Conservation (phyloP, 2,888 invertebrate species). For the Drosophila anomelani region DNA sequence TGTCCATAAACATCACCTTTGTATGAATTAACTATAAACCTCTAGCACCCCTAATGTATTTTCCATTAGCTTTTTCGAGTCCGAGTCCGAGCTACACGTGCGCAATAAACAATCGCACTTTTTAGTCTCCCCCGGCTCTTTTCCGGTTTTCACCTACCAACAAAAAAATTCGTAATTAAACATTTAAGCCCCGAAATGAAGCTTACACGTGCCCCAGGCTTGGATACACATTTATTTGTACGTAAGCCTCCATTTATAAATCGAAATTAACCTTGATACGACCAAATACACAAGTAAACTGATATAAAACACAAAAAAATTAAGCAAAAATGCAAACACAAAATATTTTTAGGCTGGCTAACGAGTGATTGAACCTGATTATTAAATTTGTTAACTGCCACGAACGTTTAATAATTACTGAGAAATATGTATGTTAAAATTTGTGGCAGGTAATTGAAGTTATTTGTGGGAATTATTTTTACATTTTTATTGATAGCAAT, state of each 20-base stretch:
- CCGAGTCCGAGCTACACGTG: constrained; percentile 9
- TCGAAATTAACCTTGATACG: constrained; percentile 70
- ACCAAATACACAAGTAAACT: constrained; percentile 51
- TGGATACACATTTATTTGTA: constrained; percentile 7
- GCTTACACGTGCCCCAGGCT: constrained; percentile 63
- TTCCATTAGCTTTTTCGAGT: background rate
- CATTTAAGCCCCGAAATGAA: constrained; percentile 23
- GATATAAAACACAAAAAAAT: constrained; percentile 26
- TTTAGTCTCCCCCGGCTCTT: constrained; percentile 21
- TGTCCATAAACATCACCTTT: background rate
- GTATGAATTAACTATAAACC: background rate
- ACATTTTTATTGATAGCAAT: background rate
- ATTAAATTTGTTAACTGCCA: constrained; percentile 7
- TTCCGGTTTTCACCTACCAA: constrained; percentile 39
- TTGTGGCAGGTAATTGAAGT: background rate
- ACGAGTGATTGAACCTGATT: constrained; percentile 13
- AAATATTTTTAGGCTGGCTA: constrained; percentile 25
- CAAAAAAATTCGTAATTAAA: constrained; percentile 16
- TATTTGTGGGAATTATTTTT: background rate
- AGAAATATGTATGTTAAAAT: constrained; percentile 3
- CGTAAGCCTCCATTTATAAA: constrained; percentile 52
- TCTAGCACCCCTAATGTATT: constrained; percentile 9
- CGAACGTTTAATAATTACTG: background rate
- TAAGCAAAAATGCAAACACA: constrained; percentile 4
- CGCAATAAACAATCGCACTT: constrained; percentile 12